Evolutionary conservation across 2,888 invertebrate genomes (phyloP).

Genomic region (Lepidochitona cinerea): DNA sequence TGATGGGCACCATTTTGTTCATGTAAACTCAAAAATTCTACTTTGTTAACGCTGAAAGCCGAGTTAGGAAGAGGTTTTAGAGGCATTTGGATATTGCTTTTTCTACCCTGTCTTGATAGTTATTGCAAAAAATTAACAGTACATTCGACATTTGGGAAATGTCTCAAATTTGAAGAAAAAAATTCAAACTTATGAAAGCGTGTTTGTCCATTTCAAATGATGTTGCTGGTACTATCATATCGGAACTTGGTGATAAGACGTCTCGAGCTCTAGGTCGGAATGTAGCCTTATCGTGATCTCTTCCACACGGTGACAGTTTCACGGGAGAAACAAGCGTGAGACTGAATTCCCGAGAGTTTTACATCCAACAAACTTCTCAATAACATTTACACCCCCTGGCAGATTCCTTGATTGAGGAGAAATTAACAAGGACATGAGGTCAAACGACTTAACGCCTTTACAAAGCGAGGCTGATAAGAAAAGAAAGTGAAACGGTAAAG

Average conservation of each 20-base stretch:
- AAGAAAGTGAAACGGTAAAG: too few species aligned
- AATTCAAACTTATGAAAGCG: too few species aligned
- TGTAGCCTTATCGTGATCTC: background rate
- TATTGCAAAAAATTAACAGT: too few species aligned
- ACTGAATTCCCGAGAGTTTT: background rate
- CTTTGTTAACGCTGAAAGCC: too few species aligned
- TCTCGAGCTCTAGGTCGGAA: background rate
- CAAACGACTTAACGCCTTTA: conserved; percentile 1
- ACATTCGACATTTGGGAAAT: too few species aligned
- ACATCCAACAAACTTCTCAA: background rate
- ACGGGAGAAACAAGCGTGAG: background rate
- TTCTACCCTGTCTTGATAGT: too few species aligned
- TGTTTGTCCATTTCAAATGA: too few species aligned
- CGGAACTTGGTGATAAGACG: background rate
- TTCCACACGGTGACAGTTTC: background rate
- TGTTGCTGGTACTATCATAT: background rate
- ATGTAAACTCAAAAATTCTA: too few species aligned
- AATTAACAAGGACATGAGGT: background rate
- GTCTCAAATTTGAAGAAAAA: too few species aligned
- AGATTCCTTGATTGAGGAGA: background rate
- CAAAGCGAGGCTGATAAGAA: background rate
- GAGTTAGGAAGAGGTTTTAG: too few species aligned
- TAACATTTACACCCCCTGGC: background rate
- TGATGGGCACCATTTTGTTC: too few species aligned
- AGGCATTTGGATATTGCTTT: too few species aligned